phyloP scores from a whole-genome alignment of 1,140 invertebrate species.

The Platorchestia sp. region DNA sequence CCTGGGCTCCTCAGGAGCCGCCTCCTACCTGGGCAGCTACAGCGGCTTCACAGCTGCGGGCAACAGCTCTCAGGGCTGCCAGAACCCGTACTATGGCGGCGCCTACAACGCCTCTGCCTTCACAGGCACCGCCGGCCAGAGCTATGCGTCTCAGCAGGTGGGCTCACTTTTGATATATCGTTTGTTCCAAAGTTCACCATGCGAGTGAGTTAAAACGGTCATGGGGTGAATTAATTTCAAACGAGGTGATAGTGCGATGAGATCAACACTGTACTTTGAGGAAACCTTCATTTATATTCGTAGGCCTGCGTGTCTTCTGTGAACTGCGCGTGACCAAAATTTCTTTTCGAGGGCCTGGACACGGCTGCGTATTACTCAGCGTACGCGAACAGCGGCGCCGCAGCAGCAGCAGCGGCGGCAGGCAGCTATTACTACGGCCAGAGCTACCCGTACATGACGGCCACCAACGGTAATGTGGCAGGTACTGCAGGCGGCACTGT shows the following conservation, averaged over 20 bases:
- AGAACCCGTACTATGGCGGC: slow-evolving; percentile 65
- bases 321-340: not conserved
- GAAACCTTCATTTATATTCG: not conserved
- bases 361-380: slow-evolving; percentile 63
- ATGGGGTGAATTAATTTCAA: not conserved
- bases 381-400: slow-evolving; percentile 57
- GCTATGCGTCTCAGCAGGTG: slow-evolving; percentile 63
- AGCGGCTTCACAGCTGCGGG: slow-evolving; percentile 58
- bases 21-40: slow-evolving; percentile 65
- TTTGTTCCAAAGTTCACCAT: too few species aligned
- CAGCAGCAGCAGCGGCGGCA: slow-evolving; percentile 57
- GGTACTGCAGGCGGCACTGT: slow-evolving; percentile 8
- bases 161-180: not conserved
- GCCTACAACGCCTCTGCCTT: slow-evolving; percentile 65
- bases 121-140: slow-evolving; percentile 60
- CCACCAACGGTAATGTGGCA: slow-evolving; percentile 67
- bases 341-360: slow-evolving; percentile 61
- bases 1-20: slow-evolving; percentile 61
- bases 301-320: not conserved
- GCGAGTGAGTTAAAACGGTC: too few species aligned
- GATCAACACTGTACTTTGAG: not conserved
- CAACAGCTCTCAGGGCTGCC: slow-evolving; percentile 62
- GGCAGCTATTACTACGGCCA: slow-evolving; percentile 65
- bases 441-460: slow-evolving; percentile 74
- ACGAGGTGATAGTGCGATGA: not conserved